Evolutionary conservation across 1,140 invertebrate genomes (phyloP).

Genomic region (Wasmannia auropunctata): DNA sequence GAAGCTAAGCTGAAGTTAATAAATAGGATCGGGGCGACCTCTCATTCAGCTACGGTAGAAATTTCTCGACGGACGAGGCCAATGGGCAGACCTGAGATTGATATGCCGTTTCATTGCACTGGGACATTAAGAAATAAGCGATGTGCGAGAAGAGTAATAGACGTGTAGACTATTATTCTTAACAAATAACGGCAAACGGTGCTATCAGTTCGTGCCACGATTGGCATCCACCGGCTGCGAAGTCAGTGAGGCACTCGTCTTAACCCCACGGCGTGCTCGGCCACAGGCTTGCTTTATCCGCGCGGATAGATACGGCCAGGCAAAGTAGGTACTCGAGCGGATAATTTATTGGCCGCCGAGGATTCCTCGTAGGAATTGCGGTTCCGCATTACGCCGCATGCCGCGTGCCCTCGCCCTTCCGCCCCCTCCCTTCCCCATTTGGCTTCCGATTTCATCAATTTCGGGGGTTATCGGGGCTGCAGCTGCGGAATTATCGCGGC

Average conservation of each 20-base stretch:
- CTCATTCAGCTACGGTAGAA: background rate
- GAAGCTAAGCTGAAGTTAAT: background rate
- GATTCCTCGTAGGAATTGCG: slow-evolving; percentile 64
- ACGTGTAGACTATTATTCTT: slow-evolving; percentile 28
- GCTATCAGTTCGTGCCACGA: background rate
- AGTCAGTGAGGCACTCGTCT: slow-evolving; percentile 18
- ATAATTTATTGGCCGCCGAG: slow-evolving; percentile 69
- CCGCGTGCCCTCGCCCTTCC: slow-evolving; percentile 2
- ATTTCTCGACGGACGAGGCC: background rate
- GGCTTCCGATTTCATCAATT: slow-evolving; percentile 72
- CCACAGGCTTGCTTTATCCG: slow-evolving; percentile 32
- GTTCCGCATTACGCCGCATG: slow-evolving; percentile 54
- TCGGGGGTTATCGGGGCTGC: slow-evolving; percentile 50
- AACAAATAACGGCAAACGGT: slow-evolving; percentile 42
- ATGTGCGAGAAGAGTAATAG: slow-evolving; percentile 4
- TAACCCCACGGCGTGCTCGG: slow-evolving; percentile 4
- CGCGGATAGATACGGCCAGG: slow-evolving; percentile 30
- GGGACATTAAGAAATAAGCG: slow-evolving; percentile 2
- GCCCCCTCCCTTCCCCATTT: background rate
- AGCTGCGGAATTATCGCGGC: slow-evolving; percentile 60
- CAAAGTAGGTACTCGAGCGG: slow-evolving; percentile 47
- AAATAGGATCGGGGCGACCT: background rate
- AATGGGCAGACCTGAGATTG: background rate
- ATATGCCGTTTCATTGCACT: background rate
- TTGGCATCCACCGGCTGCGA: background rate